Conservation (phyloP, 2,888 invertebrate species). For the Rugalucina vietnamica region DNA sequence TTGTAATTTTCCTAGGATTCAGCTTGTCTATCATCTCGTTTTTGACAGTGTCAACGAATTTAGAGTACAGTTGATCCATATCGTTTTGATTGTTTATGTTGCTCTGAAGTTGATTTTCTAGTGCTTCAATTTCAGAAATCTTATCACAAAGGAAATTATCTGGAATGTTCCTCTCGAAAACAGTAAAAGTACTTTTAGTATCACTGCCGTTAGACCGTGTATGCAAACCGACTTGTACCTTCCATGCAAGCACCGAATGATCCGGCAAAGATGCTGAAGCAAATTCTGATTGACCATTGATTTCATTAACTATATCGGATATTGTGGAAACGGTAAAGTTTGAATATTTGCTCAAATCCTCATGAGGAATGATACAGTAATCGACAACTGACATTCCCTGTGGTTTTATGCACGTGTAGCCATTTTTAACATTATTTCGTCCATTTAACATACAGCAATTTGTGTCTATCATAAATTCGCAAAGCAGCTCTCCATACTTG, state of each 20-base stretch:
- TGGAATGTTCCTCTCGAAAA: background rate
- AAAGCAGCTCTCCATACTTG: background rate
- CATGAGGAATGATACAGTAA: background rate
- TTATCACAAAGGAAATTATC: background rate
- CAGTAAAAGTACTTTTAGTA: background rate
- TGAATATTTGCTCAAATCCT: background rate
- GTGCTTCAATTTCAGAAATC: background rate
- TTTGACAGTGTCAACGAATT: background rate
- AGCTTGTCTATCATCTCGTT: background rate
- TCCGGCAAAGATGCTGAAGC: background rate
- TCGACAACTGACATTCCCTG: background rate
- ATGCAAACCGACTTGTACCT: background rate
- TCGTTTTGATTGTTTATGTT: background rate
- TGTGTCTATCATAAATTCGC: background rate
- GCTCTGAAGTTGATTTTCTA: background rate
- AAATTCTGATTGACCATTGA: background rate
- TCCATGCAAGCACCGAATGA: background rate
- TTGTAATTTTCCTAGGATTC: background rate
- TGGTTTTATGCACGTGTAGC: background rate
- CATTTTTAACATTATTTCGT: background rate
- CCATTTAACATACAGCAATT: slow-evolving; percentile 4
- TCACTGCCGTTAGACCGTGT: background rate
- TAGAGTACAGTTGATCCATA: background rate
- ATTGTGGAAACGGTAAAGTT: background rate
- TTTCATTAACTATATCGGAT: background rate